phyloP scores from a whole-genome alignment of 1,140 invertebrate genomes.

The Diorhabda carinulata region DNA sequence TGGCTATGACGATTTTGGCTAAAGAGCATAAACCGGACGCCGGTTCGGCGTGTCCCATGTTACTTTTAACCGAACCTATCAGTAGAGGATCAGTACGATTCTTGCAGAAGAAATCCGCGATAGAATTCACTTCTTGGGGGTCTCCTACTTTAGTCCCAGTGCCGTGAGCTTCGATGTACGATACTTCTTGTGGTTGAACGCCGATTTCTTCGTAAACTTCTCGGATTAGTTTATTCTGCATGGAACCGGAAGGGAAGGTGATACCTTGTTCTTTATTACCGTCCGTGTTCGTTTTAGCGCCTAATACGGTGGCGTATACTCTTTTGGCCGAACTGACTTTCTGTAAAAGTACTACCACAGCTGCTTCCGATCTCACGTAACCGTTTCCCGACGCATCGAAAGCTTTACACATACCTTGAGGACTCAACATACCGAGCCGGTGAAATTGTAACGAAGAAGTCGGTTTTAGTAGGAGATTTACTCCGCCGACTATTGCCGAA shows the following conservation, averaged over 20 bases:
- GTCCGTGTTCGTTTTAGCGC: slow-evolving; percentile 85
- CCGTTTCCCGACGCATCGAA: slow-evolving; percentile 89
- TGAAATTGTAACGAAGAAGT: slow-evolving; percentile 89
- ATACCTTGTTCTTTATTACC: slow-evolving; percentile 86
- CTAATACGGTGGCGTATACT: slow-evolving; percentile 81
- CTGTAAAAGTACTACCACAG: slow-evolving; percentile 78
- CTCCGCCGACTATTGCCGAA: slow-evolving; percentile 86
- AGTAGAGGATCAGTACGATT: slow-evolving; percentile 74
- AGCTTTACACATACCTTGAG: slow-evolving; percentile 86
- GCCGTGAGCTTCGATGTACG: slow-evolving; percentile 93
- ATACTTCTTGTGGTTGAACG: slow-evolving; percentile 75
- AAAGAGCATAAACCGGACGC: slow-evolving; percentile 88
- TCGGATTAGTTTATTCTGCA: slow-evolving; percentile 82
- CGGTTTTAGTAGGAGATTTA: slow-evolving; percentile 81
- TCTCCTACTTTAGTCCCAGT: slow-evolving; percentile 94
- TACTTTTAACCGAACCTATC: slow-evolving; percentile 95
- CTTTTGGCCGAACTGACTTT: slow-evolving; percentile 68
- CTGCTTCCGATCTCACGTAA: slow-evolving; percentile 89
- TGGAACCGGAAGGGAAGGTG: slow-evolving; percentile 82
- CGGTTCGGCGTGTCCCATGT: slow-evolving; percentile 96
- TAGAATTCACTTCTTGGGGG: slow-evolving; percentile 92
- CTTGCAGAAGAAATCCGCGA: slow-evolving; percentile 88
- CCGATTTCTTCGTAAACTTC: slow-evolving; percentile 80
- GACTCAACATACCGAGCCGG: slow-evolving; percentile 83
- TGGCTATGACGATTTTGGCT: slow-evolving; percentile 86